These are phyloP conservation scores for Cryptotis parvus DNA, from an alignment of 2,113 vertebrate species.

Conservation along the genomic window DNA sequence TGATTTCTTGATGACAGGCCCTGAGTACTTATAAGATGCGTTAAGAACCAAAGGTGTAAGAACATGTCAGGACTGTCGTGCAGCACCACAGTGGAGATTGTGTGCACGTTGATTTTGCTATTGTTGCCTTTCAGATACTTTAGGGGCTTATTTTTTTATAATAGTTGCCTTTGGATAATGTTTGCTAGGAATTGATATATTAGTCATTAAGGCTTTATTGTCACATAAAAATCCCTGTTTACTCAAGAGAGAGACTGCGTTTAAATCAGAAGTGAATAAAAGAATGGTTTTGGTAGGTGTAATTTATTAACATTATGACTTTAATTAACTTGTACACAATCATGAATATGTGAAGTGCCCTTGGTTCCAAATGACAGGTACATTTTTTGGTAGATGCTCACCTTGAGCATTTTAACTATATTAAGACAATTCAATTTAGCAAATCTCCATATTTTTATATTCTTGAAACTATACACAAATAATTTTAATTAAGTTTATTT, in stretches of 20 bases:
- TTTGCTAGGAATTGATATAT: constrained; percentile 73
- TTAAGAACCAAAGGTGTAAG: constrained; percentile 61
- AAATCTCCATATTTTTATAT: neutral
- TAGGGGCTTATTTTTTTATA: constrained; percentile 53
- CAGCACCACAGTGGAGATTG: constrained; percentile 14
- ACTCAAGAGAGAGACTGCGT: constrained; percentile 59
- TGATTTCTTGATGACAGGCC: constrained; percentile 57
- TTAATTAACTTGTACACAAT: constrained; percentile 80
- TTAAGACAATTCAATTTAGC: neutral
- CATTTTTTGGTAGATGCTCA: constrained; percentile 46
- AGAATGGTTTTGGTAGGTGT: constrained; percentile 54
- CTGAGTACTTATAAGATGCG: constrained; percentile 3
- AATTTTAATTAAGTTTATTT: constrained; percentile 52
- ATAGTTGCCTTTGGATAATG: constrained; percentile 22
- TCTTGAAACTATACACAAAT: constrained; percentile 2
- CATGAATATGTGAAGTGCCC: constrained; percentile 54
- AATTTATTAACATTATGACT: constrained; percentile 76
- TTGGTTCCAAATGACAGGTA: constrained; percentile 25
- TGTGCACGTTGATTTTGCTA: neutral
- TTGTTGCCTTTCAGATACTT: constrained; percentile 24
- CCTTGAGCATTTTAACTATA: constrained; percentile 8
- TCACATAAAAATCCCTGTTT: constrained; percentile 78
- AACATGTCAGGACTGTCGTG: neutral
- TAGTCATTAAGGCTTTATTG: constrained; percentile 78
- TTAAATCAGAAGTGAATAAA: constrained; percentile 77